Percentiles rank a stretch among this genome's conserved stretches.
phyloP scores from a whole-genome alignment of 1,140 invertebrate genomes.

The Diuraphis noxia region DNA sequence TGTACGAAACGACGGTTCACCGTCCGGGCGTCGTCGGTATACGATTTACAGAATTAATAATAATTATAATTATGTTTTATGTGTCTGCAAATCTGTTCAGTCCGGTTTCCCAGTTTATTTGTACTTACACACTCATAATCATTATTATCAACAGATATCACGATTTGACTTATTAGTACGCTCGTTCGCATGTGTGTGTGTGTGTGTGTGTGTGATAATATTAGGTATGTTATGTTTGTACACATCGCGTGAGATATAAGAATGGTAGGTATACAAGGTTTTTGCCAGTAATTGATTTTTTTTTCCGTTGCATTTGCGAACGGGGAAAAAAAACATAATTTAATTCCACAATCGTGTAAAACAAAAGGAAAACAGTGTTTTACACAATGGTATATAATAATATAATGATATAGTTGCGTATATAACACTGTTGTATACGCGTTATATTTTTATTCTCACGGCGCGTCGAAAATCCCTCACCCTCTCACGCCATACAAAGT shows the following conservation, averaged over 20 bases:
- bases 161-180: neutral
- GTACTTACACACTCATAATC: neutral
- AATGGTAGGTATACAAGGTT: neutral
- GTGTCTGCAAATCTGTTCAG: neutral
- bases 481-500: too few species aligned
- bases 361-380: neutral
- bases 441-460: conserved; percentile 16
- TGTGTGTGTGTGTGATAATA: neutral
- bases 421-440: neutral
- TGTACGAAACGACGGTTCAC: neutral
- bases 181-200: too few species aligned
- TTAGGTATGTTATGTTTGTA: neutral
- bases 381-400: neutral
- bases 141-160: neutral
- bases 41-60: neutral
- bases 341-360: neutral
- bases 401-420: neutral
- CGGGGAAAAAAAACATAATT: neutral
- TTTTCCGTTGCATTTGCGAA: neutral
- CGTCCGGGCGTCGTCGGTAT: too few species aligned
- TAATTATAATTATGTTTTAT: too few species aligned
- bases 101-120: neutral
- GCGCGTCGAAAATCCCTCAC: neutral
- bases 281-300: neutral
- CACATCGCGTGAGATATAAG: neutral